Conservation (phyloP, 2,113 vertebrate genomes). For the Smithornis capensis region DNA sequence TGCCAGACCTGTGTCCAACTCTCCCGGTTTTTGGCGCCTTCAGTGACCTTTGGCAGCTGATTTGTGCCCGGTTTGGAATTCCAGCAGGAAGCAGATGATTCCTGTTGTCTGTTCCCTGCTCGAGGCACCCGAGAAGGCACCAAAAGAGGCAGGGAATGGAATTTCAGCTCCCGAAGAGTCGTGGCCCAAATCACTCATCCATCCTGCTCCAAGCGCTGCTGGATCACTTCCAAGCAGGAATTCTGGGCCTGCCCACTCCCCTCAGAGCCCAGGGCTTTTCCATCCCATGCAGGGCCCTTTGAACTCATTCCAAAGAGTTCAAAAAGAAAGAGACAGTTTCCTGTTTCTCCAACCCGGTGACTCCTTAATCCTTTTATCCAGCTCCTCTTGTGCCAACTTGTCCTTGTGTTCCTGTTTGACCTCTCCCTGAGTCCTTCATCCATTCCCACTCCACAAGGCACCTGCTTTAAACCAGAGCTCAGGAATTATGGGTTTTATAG, state of each 20-base stretch:
- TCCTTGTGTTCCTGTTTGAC: background rate
- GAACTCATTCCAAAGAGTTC: background rate
- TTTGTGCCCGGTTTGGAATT: background rate
- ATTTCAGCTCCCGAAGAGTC: background rate
- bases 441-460: too few relatives aligned
- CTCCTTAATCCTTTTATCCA: conserved; percentile 44
- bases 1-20: background rate
- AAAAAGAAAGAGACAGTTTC: background rate
- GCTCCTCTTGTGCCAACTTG: background rate
- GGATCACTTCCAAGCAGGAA: background rate
- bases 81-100: background rate
- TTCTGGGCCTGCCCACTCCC: background rate
- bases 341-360: conserved; percentile 4
- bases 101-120: fast-evolving
- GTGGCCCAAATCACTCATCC: background rate
- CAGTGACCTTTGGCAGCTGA: background rate
- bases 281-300: conserved; percentile 29
- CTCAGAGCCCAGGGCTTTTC: background rate
- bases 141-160: background rate
- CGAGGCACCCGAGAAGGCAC: background rate
- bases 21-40: background rate
- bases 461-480: background rate
- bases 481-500: background rate
- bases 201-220: background rate
- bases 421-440: background rate